Evolutionary conservation across 1,140 invertebrate species (phyloP).

Genomic region (Aculops lycopersici): DNA sequence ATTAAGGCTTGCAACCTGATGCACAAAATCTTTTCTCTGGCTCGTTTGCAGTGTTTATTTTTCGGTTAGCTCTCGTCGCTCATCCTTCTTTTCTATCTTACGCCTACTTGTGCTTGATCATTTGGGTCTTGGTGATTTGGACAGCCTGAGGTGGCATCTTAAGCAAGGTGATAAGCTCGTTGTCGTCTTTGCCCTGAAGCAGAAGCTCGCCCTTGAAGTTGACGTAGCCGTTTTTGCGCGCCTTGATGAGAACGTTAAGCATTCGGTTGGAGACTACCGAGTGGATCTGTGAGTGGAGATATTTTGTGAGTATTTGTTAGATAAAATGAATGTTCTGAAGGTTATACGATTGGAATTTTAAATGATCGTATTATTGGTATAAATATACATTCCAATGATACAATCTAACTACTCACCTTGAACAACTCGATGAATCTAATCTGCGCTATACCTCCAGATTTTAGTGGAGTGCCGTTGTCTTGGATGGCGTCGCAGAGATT

Average conservation of each 20-base stretch:
- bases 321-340: no score
- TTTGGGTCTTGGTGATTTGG: conserved; percentile 1
- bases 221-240: conserved; percentile 57
- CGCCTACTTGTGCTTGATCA: no score
- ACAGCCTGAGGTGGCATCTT: conserved; percentile 19
- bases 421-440: conserved; percentile 70
- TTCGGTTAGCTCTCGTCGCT: no score
- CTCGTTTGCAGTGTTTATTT: no score
- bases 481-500: conserved; percentile 66
- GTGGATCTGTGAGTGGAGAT: conserved; percentile 31
- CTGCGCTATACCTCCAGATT: conserved; percentile 19
- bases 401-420: conserved; percentile 14
- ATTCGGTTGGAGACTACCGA: conserved; percentile 69
- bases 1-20: no score
- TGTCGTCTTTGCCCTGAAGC: conserved; percentile 66
- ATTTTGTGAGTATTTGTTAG: neutral
- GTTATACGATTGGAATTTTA: neutral
- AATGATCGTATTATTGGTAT: neutral
- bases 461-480: conserved; percentile 31
- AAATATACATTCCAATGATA: neutral
- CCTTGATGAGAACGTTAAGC: conserved; percentile 60
- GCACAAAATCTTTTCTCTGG: no score
- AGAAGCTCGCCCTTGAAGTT: conserved; percentile 80
- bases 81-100: no score
- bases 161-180: conserved; percentile 49